A percentile compares a stretch with the other conserved stretches of the same genome.
phyloP scores from a whole-genome alignment of 2,888 invertebrate genomes.

The Melieria omissa region DNA sequence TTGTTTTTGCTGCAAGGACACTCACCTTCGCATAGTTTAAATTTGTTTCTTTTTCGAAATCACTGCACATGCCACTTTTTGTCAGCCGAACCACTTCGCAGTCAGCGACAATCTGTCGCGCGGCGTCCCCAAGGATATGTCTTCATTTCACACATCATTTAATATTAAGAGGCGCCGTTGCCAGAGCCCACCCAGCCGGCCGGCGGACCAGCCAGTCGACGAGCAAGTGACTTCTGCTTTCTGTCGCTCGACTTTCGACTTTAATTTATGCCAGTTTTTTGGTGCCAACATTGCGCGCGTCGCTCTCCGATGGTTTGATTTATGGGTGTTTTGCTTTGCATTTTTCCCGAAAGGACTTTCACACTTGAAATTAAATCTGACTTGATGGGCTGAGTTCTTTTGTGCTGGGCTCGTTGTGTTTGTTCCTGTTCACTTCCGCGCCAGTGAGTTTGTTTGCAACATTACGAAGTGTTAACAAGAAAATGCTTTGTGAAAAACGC shows the following conservation, averaged over 20 bases:
- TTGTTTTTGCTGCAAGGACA: too few relatives aligned
- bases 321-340: constrained; percentile 5
- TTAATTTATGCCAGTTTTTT: constrained; percentile 24
- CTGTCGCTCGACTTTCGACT: constrained; percentile 25
- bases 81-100: too few relatives aligned
- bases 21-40: too few relatives aligned
- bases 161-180: constrained; percentile 52
- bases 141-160: constrained; percentile 64
- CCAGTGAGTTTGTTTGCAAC: constrained; percentile 42
- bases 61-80: too few relatives aligned
- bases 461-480: constrained; percentile 63
- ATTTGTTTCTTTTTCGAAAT: too few relatives aligned
- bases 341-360: constrained; percentile 18
- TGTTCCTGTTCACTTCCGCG: constrained; percentile 18
- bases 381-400: neutral
- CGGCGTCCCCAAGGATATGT: constrained; percentile 54
- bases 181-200: constrained; percentile 1
- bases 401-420: neutral
- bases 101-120: neutral
- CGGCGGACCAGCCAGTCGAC: constrained; percentile 13
- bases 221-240: constrained; percentile 13
- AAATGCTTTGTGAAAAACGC: constrained; percentile 32
- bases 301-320: constrained; percentile 20
- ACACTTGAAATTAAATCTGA: constrained; percentile 7
- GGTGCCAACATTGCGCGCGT: neutral